phyloP scores from a whole-genome alignment of 2,797 vertebrate species.

The Sebastes itinus region DNA sequence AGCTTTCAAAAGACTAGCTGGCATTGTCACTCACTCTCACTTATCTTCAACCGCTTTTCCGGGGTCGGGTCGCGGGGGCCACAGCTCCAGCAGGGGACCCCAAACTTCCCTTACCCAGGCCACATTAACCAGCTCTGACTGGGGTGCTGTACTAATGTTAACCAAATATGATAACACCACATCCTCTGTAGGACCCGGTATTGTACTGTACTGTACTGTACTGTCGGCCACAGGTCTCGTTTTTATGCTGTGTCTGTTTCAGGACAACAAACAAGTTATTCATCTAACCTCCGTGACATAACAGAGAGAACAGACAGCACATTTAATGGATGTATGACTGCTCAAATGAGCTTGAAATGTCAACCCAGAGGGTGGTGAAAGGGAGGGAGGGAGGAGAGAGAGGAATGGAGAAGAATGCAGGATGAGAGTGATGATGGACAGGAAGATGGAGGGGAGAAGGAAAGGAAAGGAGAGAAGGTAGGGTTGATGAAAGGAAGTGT shows the following conservation, averaged over 20 bases:
- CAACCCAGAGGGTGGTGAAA: not conserved
- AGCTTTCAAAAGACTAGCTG: not conserved
- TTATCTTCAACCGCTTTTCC: too few species aligned
- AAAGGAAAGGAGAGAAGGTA: not conserved
- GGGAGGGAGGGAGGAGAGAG: not conserved
- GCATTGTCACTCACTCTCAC: not conserved
- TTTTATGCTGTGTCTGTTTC: not conserved
- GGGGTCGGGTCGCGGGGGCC: too few species aligned
- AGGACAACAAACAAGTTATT: conserved; percentile 7
- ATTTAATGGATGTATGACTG: not conserved
- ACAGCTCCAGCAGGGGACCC: too few species aligned
- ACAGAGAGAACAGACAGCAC: not conserved
- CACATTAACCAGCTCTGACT: too few species aligned
- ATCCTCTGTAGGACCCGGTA: not conserved
- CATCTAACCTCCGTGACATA: not conserved
- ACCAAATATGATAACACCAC: not conserved
- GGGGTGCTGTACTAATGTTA: not conserved
- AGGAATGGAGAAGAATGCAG: not conserved
- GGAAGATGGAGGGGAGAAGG: not conserved
- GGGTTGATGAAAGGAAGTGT: not conserved
- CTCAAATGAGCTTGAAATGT: conserved; percentile 7
- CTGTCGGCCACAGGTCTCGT: not conserved
- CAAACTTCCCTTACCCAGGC: too few species aligned
- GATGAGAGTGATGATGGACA: not conserved
- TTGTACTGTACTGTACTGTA: not conserved